Base-by-base conservation (phyloP, 1,140 invertebrate species). In the Nixonia krombeini region DNA sequence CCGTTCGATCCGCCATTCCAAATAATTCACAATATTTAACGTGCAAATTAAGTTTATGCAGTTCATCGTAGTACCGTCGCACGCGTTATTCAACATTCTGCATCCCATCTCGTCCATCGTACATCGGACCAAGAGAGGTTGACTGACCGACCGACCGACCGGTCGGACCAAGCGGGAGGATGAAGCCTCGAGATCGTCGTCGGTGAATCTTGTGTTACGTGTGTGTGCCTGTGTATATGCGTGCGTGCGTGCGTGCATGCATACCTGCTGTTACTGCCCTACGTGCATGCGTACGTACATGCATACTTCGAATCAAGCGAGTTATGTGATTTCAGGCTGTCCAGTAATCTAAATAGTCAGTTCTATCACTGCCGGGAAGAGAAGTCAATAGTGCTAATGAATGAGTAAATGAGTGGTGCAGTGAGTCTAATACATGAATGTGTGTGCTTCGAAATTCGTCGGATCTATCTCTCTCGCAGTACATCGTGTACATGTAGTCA, bases 1-100 rank as follows among this genome's bases (percentile, higher is more conserved):
- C 63, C 61, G 64, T 80, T 80, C 77, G 72, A 78, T 89, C 88
- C 88, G 88, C 88, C 88, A 89, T 89, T 89, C 88, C 87, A 88
- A 89, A 88, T 87, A 85, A 86, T 87, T 83, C 51, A 33, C 51
- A 85, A 87, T 87, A 85, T 87, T 64, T 66, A 69, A 73, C 74
- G 73, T 70, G 85, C 86, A 84, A 82, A 85, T 85, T 85, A 82
- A 82, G 86, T 88, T 85, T 80, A 85, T 86, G 82, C 61, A 63
- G 59, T 51, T 85, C 85, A 84, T 82, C 78, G 79, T 51, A 47
- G 53, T 56, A 64, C 49, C 49, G 42, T 35, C 26, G 53, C 46
- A 40, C 7, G 10, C 42, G 23, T 33, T 23, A 40, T 46, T 46
- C n/a, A 12, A 51, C 49, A 35, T 37, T 33, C 33, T 23, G 41